Evolutionary conservation across 2,888 invertebrate species (phyloP), one percentile per base, ranked within the genome.

Genomic region (Periphyllus acericola): DNA sequence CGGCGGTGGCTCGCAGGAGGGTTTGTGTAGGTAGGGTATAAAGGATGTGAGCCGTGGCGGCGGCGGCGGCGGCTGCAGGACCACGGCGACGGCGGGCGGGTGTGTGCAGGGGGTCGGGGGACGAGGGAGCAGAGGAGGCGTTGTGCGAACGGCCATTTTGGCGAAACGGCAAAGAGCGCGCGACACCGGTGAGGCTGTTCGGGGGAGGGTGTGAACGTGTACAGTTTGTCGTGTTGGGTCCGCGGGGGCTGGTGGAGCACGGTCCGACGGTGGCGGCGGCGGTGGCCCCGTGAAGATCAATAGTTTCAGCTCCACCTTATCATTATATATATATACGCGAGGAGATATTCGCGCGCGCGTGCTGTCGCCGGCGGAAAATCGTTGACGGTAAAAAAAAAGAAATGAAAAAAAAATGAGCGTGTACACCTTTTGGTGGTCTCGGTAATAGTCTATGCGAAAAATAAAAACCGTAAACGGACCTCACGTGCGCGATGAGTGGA

Each of bases 71-170:
- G 17, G 55, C 17, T n/a, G n/a, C n/a, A n/a, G n/a, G n/a, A n/a
- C n/a, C n/a, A 55, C 55, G 55, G 19, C 9, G 17, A 21, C 0
- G 55, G 17, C 55, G 55, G 17, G 55, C 19, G 55, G 3, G 55
- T 1, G 14, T 17, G 55, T 11, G 19, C 14, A 0, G 55, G 11
- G 68, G 68, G 68, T 66, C 4, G 60, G 8, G 6, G 32, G 6
- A 32, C 11, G 46, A 14, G n/a, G 52, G 17, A 14, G n/a, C 5
- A 6, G n/a, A 46, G 25, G 46, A n/a, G 52, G 46, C 46, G 76
- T 21, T 1, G 76, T 52, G 76, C n/a, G 74, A 87, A 81, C 87
- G 87, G 87, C 87, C 87, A 87, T 87, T 87, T 72, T 87, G 87
- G 87, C 87, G 72, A 87, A 74, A 87, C 86, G 72, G 60, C 78